Percentiles rank a stretch among this genome's conserved stretches.
Evolutionary conservation across 2,888 invertebrate genomes (phyloP).

Genomic region (Rotaria magnacalcarata): DNA sequence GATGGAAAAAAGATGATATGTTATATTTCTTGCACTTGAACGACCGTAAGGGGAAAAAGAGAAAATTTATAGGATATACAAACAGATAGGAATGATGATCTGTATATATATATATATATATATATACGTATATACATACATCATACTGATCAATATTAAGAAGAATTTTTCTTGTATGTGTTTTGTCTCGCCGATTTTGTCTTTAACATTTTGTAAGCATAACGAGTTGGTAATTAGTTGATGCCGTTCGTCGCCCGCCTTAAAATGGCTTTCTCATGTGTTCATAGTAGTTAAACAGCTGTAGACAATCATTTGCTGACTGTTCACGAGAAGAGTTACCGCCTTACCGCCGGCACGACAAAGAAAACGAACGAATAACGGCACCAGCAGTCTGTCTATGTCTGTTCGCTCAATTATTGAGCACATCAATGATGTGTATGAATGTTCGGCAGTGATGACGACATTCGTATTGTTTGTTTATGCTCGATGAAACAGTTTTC

Average conservation of each 20-base stretch:
- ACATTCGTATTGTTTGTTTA: conserved; percentile 18
- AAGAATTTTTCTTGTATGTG: conserved; percentile 8
- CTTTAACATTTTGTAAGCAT: conserved; percentile 11
- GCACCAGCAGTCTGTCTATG: conserved; percentile 19
- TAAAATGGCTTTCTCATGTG: conserved; percentile 14
- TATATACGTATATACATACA: not conserved
- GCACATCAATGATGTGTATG: not conserved
- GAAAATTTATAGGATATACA: not conserved
- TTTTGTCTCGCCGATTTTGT: conserved; percentile 6
- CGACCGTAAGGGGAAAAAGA: not conserved
- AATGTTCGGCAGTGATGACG: not conserved
- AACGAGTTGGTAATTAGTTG: conserved; percentile 5
- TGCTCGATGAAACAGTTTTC: not conserved
- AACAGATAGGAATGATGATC: not conserved
- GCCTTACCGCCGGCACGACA: conserved; percentile 7
- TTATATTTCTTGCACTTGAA: not conserved
- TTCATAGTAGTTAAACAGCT: not conserved
- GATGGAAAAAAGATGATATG: not conserved
- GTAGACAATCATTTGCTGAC: not conserved
- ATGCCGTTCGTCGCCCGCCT: not conserved
- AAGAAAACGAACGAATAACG: conserved; percentile 13
- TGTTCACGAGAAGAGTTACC: not conserved
- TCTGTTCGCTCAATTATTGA: conserved; percentile 18
- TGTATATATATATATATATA: not conserved
- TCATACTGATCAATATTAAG: not conserved